Conservation (phyloP, 2,113 vertebrate species). For the Sorex fumeus region DNA sequence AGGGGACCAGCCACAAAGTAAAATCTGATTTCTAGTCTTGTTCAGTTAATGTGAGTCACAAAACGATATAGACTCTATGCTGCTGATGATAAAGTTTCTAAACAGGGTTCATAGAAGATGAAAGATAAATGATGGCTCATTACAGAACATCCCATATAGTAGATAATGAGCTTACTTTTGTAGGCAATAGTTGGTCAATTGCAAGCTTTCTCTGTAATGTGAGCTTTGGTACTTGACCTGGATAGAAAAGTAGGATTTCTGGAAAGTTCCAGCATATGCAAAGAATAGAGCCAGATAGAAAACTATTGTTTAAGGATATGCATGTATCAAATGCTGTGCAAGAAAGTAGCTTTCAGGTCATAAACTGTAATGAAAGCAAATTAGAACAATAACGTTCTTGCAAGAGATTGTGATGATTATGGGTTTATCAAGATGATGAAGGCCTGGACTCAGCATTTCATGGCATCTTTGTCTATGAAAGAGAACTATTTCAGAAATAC, state of each 20-base stretch:
- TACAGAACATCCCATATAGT: too few relatives aligned
- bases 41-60: not conserved
- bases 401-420: too few relatives aligned
- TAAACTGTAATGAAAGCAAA: not conserved
- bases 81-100: not conserved
- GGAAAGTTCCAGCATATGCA: not conserved
- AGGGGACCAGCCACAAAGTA: not conserved
- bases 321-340: accelerated
- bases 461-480: not conserved
- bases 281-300: not conserved
- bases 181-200: too few relatives aligned
- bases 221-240: too few relatives aligned
- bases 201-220: too few relatives aligned
- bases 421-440: not conserved
- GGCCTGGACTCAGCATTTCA: not conserved
- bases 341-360: not conserved
- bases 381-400: not conserved
- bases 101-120: too few relatives aligned
- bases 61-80: not conserved
- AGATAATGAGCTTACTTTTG: too few relatives aligned
- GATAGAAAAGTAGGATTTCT: too few relatives aligned
- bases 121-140: too few relatives aligned
- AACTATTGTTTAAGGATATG: too few relatives aligned
- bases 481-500: not conserved
- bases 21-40: not conserved